Percentiles rank a stretch among this genome's conserved stretches.
These are phyloP conservation scores for Cyprinus carpio DNA, from an alignment of 2,113 vertebrate species.

Conservation along the genomic window DNA sequence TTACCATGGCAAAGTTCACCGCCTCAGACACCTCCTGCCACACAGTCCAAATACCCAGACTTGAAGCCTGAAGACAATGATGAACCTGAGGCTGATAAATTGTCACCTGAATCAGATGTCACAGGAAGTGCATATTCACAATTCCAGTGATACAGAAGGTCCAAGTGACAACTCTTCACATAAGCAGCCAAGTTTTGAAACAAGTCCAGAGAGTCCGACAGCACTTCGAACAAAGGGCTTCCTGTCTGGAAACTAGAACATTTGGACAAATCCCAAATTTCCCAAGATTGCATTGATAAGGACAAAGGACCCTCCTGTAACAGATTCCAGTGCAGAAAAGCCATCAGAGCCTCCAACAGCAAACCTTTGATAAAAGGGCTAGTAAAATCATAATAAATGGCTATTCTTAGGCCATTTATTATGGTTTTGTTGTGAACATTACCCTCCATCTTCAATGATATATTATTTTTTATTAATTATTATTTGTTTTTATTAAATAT, in stretches of 20 bases:
- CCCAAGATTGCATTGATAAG: slow-evolving; percentile 51
- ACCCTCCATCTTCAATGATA: slow-evolving; percentile 7
- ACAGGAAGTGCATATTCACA: slow-evolving; percentile 71
- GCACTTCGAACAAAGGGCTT: slow-evolving; percentile 56
- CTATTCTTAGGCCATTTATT: slow-evolving; percentile 77
- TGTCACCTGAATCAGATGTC: slow-evolving; percentile 62
- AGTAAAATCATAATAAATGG: slow-evolving; percentile 89
- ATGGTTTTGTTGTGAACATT: slow-evolving; percentile 60
- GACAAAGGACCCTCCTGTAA: slow-evolving; percentile 36
- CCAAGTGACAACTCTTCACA: slow-evolving; percentile 60
- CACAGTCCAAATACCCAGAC: slow-evolving; percentile 58
- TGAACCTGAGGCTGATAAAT: slow-evolving; percentile 58
- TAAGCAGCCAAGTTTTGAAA: slow-evolving; percentile 63
- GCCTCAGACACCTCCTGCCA: slow-evolving; percentile 51
- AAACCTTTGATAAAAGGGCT: slow-evolving; percentile 86
- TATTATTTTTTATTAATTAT: no score
- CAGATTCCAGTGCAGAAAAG: slow-evolving; percentile 55
- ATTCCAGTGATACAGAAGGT: slow-evolving; percentile 68
- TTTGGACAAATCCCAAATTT: slow-evolving; percentile 59
- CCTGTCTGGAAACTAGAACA: slow-evolving; percentile 56
- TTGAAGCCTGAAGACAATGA: slow-evolving; percentile 44
- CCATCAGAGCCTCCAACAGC: slow-evolving; percentile 61
- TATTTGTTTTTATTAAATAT: not conserved
- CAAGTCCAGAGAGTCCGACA: slow-evolving; percentile 55
- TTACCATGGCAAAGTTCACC: slow-evolving; percentile 77